Conservation (phyloP, 2,888 invertebrate species). For the Pseudococcus jackbeardsleyi region DNA sequence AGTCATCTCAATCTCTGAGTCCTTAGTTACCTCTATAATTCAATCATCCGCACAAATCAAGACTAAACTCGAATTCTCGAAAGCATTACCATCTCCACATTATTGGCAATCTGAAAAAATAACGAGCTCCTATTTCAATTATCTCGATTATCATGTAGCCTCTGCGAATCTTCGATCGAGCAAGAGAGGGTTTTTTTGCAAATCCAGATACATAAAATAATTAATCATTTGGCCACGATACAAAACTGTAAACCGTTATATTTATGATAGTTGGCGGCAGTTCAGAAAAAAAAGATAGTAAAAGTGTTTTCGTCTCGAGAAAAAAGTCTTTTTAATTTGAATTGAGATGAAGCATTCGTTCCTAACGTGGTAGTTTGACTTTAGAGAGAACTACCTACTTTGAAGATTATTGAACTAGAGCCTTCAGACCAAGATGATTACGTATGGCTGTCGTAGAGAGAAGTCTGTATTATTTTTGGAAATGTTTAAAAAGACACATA, state of each 20-base stretch:
- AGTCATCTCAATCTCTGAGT: too few relatives aligned
- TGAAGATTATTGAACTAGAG: not conserved
- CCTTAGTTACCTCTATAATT: too few relatives aligned
- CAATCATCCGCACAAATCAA: too few relatives aligned
- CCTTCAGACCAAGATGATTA: not conserved
- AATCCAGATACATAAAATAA: constrained; percentile 56
- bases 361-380: constrained; percentile 17
- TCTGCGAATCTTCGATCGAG: not conserved
- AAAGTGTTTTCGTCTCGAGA: constrained; percentile 29
- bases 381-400: not conserved
- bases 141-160: constrained; percentile 2
- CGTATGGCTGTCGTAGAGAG: too few relatives aligned
- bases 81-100: not conserved
- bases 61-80: not conserved
- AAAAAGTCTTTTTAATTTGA: constrained; percentile 42
- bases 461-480: too few relatives aligned
- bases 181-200: not conserved
- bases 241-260: constrained; percentile 43
- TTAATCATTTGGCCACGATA: constrained; percentile 60
- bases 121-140: constrained; percentile 9
- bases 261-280: constrained; percentile 49
- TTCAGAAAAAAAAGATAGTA: constrained; percentile 52
- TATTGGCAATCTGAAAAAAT: not conserved
- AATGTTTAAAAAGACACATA: too few relatives aligned
- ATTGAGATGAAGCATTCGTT: constrained; percentile 28